Conservation (phyloP, 2,888 invertebrate genomes). For the Mamestra brassicae region DNA sequence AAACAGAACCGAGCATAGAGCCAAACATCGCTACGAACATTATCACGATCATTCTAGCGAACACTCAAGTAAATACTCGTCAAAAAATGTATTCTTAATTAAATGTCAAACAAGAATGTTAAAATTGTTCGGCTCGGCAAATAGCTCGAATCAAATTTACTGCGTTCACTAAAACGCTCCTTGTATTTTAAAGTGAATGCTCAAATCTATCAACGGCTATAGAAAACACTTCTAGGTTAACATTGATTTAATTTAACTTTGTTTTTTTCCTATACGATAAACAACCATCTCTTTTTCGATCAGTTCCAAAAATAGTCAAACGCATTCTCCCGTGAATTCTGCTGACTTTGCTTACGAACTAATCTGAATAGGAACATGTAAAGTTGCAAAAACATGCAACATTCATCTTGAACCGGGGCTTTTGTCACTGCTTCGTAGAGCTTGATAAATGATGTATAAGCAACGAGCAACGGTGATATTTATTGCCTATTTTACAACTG, state of each 20-base stretch:
- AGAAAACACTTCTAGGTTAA: too few relatives aligned
- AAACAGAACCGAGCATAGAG: too few relatives aligned
- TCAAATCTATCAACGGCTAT: too few relatives aligned
- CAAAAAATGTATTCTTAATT: too few relatives aligned
- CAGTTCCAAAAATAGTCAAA: constrained; percentile 6
- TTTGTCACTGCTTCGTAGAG: constrained; percentile 13
- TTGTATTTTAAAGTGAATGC: too few relatives aligned
- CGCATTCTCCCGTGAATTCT: not conserved
- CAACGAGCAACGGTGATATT: constrained; percentile 3
- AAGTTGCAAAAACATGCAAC: constrained; percentile 35
- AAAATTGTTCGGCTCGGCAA: too few relatives aligned
- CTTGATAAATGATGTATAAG: constrained; percentile 17
- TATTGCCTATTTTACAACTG: constrained; percentile 2
- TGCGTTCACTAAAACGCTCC: too few relatives aligned
- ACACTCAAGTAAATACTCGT: too few relatives aligned
- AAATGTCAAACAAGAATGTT: too few relatives aligned
- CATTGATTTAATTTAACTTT: not conserved
- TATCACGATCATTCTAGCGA: too few relatives aligned
- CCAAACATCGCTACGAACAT: too few relatives aligned
- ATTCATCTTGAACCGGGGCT: constrained; percentile 3
- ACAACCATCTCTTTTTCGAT: not conserved
- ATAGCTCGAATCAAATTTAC: too few relatives aligned
- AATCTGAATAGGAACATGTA: constrained; percentile 16
- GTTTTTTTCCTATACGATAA: not conserved
- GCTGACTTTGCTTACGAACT: constrained; percentile 12